These are phyloP conservation scores for Drosophila grimshawi DNA, from an alignment of 1,140 invertebrate species.

Conservation along the genomic window DNA sequence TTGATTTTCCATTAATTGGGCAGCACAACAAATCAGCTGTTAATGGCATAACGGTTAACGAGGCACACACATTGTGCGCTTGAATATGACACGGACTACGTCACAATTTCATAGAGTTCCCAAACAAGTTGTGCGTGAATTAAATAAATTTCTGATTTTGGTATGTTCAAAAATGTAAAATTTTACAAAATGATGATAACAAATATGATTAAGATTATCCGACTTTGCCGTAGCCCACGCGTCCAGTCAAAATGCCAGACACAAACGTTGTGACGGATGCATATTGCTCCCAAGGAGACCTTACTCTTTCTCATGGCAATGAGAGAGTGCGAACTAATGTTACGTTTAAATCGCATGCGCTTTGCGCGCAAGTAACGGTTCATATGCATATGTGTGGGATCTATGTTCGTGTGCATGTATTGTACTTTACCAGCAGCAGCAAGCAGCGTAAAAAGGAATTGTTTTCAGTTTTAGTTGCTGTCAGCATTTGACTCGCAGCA, in stretches of 20 bases:
- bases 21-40: slow-evolving; percentile 9
- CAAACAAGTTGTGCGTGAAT: too few species aligned
- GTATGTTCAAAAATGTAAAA: too few species aligned
- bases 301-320: not conserved
- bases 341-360: slow-evolving; percentile 33
- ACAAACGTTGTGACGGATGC: slow-evolving; percentile 5
- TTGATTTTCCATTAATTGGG: slow-evolving; percentile 10
- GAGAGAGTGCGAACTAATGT: not conserved
- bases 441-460: slow-evolving; percentile 37
- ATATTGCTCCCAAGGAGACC: not conserved
- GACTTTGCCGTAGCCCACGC: not conserved
- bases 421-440: slow-evolving; percentile 23
- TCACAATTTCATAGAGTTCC: not conserved
- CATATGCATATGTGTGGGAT: slow-evolving; percentile 22
- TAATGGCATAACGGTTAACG: not conserved
- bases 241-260: not conserved
- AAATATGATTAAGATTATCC: not conserved
- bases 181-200: too few species aligned
- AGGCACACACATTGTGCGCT: not conserved
- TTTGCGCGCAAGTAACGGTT: slow-evolving; percentile 41
- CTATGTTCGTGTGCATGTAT: slow-evolving; percentile 24
- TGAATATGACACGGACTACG: not conserved
- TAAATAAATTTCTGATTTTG: too few species aligned
- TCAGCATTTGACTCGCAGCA: slow-evolving; percentile 41
- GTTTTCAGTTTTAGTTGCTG: slow-evolving; percentile 55